A percentile compares a stretch with the other conserved stretches of the same genome.
Conservation (phyloP, 2,888 invertebrate species). For the Aleiodes alternator region DNA sequence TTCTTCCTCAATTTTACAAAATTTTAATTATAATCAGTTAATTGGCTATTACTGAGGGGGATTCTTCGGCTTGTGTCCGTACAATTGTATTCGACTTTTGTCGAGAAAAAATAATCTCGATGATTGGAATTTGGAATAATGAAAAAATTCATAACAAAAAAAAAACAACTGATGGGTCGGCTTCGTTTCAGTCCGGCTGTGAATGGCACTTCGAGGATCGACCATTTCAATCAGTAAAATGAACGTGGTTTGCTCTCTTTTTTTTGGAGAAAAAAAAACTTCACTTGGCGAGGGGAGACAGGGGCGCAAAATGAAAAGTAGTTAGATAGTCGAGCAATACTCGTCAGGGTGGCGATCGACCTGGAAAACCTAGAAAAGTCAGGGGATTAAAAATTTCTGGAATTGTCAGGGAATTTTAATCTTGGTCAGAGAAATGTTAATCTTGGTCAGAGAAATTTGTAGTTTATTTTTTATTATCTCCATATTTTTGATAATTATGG, state of each 20-base stretch:
- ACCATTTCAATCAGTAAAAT: constrained; percentile 29
- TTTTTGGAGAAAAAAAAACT: constrained; percentile 11
- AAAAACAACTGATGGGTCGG: constrained; percentile 23
- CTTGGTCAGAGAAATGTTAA: no score
- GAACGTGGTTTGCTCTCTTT: constrained; percentile 20
- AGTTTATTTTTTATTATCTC: no score
- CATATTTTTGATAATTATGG: no score
- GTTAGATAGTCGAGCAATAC: constrained; percentile 21
- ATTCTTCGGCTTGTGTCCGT: constrained; percentile 3
- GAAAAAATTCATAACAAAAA: background rate
- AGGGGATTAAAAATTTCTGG: no score
- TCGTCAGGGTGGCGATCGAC: no score
- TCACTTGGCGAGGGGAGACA: constrained; percentile 16
- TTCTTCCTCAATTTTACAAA: background rate
- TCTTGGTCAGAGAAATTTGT: no score
- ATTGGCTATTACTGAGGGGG: constrained; percentile 40
- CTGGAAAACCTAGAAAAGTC: no score
- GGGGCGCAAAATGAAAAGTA: constrained; percentile 38
- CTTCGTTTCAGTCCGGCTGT: constrained; percentile 45
- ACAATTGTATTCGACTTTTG: background rate
- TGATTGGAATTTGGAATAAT: background rate
- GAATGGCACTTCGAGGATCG: constrained; percentile 50
- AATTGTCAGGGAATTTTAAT: no score
- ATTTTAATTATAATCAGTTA: constrained; percentile 43
- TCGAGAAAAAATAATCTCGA: constrained; percentile 16